phyloP scores from a whole-genome alignment of 2,888 invertebrate genomes.

The Biston stratarius region DNA sequence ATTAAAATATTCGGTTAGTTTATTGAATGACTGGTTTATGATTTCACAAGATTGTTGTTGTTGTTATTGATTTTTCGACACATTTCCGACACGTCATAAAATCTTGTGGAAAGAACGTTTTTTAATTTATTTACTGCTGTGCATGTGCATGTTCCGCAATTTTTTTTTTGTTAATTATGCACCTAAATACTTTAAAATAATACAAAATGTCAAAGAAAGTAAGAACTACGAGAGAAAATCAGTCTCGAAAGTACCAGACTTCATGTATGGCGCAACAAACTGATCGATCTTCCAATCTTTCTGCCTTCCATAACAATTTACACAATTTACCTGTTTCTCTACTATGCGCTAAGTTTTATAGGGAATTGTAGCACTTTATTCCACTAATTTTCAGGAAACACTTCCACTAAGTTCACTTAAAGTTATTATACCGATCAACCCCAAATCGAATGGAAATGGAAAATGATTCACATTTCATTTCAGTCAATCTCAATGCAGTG shows the following conservation, averaged over 20 bases:
- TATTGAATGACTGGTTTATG: neutral
- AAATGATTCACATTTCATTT: neutral
- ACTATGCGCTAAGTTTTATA: neutral
- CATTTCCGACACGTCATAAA: constrained; percentile 21
- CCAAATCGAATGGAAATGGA: too few species aligned
- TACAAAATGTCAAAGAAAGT: neutral
- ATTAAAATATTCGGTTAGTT: neutral
- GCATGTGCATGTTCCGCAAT: too few species aligned
- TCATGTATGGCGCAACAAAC: constrained; percentile 44
- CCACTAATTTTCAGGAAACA: constrained; percentile 4
- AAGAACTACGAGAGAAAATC: neutral
- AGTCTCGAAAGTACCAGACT: constrained; percentile 56
- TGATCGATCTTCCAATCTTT: constrained; percentile 31
- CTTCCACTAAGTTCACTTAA: neutral
- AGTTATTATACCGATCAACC: neutral
- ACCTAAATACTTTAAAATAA: too few species aligned
- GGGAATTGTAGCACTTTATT: constrained; percentile 1
- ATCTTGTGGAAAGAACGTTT: constrained; percentile 14
- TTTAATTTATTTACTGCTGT: neutral
- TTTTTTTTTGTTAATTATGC: too few species aligned
- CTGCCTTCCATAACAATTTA: neutral
- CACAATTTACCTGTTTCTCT: constrained; percentile 28
- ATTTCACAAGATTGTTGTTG: constrained; percentile 5
- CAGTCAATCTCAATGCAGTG: neutral
- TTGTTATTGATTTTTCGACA: constrained; percentile 24